These are phyloP conservation scores for Leptopilina myrica DNA, from an alignment of 2,888 invertebrate genomes.

Conservation along the genomic window DNA sequence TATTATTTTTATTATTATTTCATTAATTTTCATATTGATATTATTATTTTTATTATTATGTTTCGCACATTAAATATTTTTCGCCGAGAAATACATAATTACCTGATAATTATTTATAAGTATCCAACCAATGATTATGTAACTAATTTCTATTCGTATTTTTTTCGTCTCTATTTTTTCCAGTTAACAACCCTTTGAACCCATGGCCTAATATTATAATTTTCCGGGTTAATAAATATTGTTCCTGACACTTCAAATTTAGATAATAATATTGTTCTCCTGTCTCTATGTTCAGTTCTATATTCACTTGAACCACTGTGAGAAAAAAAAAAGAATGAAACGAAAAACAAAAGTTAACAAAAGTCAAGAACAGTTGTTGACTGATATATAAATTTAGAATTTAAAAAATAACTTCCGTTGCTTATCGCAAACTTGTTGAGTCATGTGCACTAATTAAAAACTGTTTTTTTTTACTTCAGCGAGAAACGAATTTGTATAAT, in stretches of 20 bases:
- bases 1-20: too few relatives aligned
- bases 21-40: too few relatives aligned
- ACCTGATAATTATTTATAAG: neutral
- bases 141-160: neutral
- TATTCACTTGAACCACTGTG: neutral
- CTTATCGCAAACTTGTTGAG: neutral
- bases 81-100: constrained; percentile 14
- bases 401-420: too few relatives aligned
- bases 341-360: constrained; percentile 10
- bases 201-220: neutral
- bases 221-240: neutral
- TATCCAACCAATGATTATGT: neutral
- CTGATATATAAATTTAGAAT: too few relatives aligned
- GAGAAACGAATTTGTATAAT: too few relatives aligned
- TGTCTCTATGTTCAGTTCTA: too few relatives aligned
- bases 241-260: neutral
- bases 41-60: too few relatives aligned
- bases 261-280: too few relatives aligned
- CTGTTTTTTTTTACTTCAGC: too few relatives aligned
- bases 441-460: neutral
- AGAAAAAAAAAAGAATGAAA: neutral
- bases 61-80: too few relatives aligned
- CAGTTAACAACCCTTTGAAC: neutral
- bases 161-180: neutral
- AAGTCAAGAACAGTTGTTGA: neutral